Percentiles rank a stretch among this genome's conserved stretches.
These are phyloP conservation scores for Rhinogobio ventralis DNA, from an alignment of 2,797 vertebrate species.

Conservation along the genomic window DNA sequence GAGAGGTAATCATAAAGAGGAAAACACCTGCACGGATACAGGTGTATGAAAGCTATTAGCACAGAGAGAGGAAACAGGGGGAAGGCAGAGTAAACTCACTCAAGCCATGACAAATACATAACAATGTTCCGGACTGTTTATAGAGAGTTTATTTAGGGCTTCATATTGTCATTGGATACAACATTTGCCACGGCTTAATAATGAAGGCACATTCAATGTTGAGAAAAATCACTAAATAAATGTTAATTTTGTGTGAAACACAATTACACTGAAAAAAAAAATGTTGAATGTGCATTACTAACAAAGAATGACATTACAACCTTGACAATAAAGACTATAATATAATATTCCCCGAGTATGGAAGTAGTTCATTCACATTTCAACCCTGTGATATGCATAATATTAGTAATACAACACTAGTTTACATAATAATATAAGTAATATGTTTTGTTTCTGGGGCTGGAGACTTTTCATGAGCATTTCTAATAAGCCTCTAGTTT, in stretches of 20 bases:
- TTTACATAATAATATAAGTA: conserved; percentile 17
- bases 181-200: conserved; percentile 31
- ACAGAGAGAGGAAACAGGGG: conserved; percentile 39
- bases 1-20: conserved; percentile 44
- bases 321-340: conserved; percentile 14
- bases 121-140: conserved; percentile 28
- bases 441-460: conserved; percentile 6
- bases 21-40: conserved; percentile 52
- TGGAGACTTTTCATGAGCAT: conserved; percentile 9
- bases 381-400: background rate
- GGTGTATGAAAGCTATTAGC: conserved; percentile 50
- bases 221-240: background rate
- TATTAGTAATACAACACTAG: background rate
- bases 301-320: conserved; percentile 31
- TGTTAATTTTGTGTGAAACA: conserved; percentile 14
- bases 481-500: conserved; percentile 35
- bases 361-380: background rate
- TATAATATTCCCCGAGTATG: background rate
- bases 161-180: conserved; percentile 34
- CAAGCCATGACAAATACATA: conserved; percentile 41
- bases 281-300: background rate
- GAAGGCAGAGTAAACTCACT: conserved; percentile 31
- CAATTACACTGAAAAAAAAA: background rate
- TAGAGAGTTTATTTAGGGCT: conserved; percentile 47
- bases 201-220: conserved; percentile 19